A percentile compares a stretch with the other conserved stretches of the same genome.
phyloP scores from a whole-genome alignment of 2,888 invertebrate species.

The Drosophila paucipuncta region DNA sequence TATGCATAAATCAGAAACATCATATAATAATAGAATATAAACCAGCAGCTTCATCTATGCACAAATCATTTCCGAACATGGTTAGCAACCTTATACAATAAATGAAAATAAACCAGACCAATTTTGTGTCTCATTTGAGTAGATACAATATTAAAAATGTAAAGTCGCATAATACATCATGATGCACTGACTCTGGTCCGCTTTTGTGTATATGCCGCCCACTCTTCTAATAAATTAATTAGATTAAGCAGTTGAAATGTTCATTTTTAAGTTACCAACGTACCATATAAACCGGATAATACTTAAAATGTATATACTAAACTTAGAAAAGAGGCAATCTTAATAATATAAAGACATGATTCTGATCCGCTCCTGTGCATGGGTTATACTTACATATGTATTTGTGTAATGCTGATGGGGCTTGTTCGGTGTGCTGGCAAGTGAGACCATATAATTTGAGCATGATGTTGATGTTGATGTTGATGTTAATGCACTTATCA shows the following conservation, averaged over 20 bases:
- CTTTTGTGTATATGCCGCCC: constrained; percentile 24
- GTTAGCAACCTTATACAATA: too few relatives aligned
- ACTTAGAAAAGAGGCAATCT: background rate
- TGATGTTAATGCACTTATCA: constrained; percentile 75
- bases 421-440: constrained; percentile 54
- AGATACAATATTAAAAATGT: too few relatives aligned
- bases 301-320: background rate
- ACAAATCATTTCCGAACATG: background rate
- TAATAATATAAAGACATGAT: background rate
- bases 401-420: constrained; percentile 69
- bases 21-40: background rate
- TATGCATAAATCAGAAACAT: background rate
- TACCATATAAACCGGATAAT: background rate
- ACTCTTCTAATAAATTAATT: background rate
- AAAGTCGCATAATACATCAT: background rate
- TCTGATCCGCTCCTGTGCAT: constrained; percentile 38
- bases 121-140: too few relatives aligned
- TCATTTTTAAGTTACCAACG: too few relatives aligned
- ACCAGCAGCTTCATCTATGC: background rate
- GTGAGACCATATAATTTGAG: constrained; percentile 75
- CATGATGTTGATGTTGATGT: constrained; percentile 71
- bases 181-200: constrained; percentile 11
- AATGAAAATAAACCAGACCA: background rate
- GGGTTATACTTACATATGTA: constrained; percentile 6
- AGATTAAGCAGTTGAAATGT: too few relatives aligned